Base-by-base conservation (phyloP, 2,797 vertebrate genomes). In the Xenops minutus region DNA sequence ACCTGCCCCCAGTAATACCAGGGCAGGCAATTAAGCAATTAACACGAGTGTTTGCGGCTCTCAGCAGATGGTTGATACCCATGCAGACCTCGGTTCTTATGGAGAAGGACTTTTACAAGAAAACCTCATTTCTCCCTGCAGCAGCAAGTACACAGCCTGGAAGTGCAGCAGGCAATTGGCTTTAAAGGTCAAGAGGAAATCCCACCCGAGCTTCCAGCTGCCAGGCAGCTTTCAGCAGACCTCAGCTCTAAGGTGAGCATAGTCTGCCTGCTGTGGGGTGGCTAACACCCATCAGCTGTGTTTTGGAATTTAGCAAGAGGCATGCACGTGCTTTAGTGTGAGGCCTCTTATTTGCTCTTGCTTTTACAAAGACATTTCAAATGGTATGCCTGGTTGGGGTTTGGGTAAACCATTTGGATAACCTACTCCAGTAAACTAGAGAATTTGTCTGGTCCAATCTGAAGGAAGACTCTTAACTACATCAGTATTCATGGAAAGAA, bases 251-350 rank as follows among this genome's bases (percentile, higher is more conserved):
- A 76, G 75, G 72, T 49, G 54, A 76, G 59, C 17, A 7, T 0
- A 8, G 44, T 8, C 34, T n/a, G 46, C 0, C 1, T 36, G n/a
- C 5, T 12, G 22, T 1, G 1, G 54, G 23, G 24, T 24, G 43
- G 52, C 36, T 43, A 73, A 17, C 19, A 6, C 4, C 46, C 10
- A 0, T 13, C 34, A 39, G 51, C 9, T 22, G 24, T 13, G 27
- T 18, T 26, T 43, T 26, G 24, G 56, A 72, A 8, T 63, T 12
- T n/a, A 44, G 36, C 17, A 41, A 37, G 32, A 44, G 21, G 4
- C 58, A 5, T 1, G 4, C 7, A 1, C 0, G 3, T 20, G 30
- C 43, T 46, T 14, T 7, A 17, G 26, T 9, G 44, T 2, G 61
- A 49, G 37, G 26, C 1, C 10, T 6, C 36, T 32, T 6, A 0